These are phyloP conservation scores for Drosophila mayri DNA, from an alignment of 1,140 invertebrate genomes.

Conservation along the genomic window DNA sequence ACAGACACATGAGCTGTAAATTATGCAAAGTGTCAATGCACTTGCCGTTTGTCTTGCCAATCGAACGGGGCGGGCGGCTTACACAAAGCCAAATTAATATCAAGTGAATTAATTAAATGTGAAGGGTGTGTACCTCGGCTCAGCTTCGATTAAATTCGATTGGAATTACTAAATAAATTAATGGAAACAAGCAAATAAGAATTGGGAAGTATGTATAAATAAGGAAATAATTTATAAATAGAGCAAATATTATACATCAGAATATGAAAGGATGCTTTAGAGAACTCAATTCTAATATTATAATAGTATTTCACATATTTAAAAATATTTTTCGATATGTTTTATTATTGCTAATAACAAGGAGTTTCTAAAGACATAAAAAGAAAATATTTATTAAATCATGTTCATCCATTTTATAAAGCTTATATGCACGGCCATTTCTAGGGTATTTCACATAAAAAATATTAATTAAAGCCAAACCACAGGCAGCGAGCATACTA, in stretches of 20 bases:
- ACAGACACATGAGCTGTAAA: constrained; percentile 54
- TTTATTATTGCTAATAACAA: not conserved
- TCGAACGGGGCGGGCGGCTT: not conserved
- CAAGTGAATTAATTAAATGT: constrained; percentile 37
- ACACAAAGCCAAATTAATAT: constrained; percentile 32
- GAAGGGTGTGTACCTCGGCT: not conserved
- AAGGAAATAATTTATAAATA: not conserved
- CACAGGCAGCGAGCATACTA: constrained; percentile 54
- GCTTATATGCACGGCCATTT: not conserved
- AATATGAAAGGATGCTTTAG: not conserved
- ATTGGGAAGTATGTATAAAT: too few species aligned
- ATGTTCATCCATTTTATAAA: not conserved
- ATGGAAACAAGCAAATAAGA: too few species aligned
- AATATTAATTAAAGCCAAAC: constrained; percentile 79
- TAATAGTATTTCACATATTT: too few species aligned
- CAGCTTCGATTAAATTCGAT: constrained; percentile 11
- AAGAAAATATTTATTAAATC: not conserved
- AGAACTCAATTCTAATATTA: not conserved
- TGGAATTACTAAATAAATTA: constrained; percentile 1
- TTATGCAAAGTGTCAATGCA: constrained; percentile 66
- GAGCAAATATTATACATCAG: not conserved
- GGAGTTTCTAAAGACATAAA: too few species aligned
- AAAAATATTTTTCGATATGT: not conserved
- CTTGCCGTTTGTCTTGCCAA: constrained; percentile 38
- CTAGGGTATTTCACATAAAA: constrained; percentile 38